These are phyloP conservation scores for Thaumetopoea pityocampa DNA, from an alignment of 1,140 invertebrate genomes.

Conservation along the genomic window DNA sequence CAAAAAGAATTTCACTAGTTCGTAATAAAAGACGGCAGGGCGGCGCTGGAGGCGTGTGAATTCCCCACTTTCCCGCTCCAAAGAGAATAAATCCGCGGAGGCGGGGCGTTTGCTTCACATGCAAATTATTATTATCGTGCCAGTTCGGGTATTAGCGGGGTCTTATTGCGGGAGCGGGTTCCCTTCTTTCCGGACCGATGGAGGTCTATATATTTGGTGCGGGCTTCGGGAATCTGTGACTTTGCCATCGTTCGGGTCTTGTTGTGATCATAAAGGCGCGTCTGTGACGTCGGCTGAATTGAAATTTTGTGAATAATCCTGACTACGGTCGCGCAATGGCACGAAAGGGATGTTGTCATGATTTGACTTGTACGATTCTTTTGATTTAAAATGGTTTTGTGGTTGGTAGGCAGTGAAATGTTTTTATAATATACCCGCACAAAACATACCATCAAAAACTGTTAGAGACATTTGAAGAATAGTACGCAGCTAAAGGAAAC, in stretches of 20 bases:
- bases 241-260: conserved; percentile 6
- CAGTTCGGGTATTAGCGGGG: conserved; percentile 31
- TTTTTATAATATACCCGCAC: too few relatives aligned
- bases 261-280: conserved; percentile 11
- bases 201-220: conserved; percentile 15
- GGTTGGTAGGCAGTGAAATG: too few relatives aligned
- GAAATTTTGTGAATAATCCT: conserved; percentile 8
- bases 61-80: conserved; percentile 23
- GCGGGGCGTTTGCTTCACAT: conserved; percentile 31
- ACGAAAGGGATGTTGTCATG: conserved; percentile 1
- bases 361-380: conserved; percentile 4
- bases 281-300: conserved; percentile 7
- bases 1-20: conserved; percentile 13
- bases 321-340: conserved; percentile 1
- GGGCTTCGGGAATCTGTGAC: conserved; percentile 3
- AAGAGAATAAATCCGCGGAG: conserved; percentile 30
- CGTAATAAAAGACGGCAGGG: conserved; percentile 21
- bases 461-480: too few relatives aligned
- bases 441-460: too few relatives aligned
- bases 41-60: conserved; percentile 23
- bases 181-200: conserved; percentile 20
- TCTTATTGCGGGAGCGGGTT: conserved; percentile 24
- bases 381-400: too few relatives aligned
- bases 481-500: too few relatives aligned
- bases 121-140: conserved; percentile 41